Conservation (phyloP, 2,113 vertebrate genomes). For the Alces alces region DNA sequence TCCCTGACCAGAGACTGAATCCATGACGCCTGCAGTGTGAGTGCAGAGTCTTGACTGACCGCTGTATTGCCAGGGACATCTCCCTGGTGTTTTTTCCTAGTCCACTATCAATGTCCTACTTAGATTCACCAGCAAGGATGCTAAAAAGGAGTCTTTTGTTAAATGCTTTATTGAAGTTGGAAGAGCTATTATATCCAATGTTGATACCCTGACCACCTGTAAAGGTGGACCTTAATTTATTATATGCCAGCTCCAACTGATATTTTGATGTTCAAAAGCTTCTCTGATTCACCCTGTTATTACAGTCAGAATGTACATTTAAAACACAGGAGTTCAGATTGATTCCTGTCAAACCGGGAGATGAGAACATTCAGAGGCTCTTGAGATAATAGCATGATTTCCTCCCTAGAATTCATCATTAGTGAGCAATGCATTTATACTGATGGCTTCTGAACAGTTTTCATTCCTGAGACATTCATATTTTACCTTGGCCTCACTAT, state of each 20-base stretch:
- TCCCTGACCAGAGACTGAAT: not conserved
- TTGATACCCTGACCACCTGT: not conserved
- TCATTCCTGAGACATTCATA: not conserved
- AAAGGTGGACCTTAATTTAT: not conserved
- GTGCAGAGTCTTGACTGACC: not conserved
- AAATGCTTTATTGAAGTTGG: not conserved
- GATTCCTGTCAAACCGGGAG: not conserved
- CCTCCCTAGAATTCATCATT: not conserved
- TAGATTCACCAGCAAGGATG: not conserved
- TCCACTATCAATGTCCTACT: not conserved
- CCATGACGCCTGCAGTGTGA: not conserved
- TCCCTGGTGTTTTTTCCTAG: not conserved
- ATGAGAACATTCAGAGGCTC: not conserved
- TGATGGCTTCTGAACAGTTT: not conserved
- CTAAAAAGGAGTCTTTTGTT: not conserved
- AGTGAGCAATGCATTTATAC: conserved; percentile 18
- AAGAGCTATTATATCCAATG: not conserved
- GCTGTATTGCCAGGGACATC: not conserved
- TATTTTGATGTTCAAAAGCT: not conserved
- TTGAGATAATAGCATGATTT: not conserved
- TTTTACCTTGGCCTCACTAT: not conserved
- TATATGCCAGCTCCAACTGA: not conserved
- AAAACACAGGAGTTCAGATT: not conserved
- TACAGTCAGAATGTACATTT: conserved; percentile 3
- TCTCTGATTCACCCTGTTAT: not conserved